Evolutionary conservation across 2,888 invertebrate genomes (phyloP).

Genomic region (Halictus quadricinctus): DNA sequence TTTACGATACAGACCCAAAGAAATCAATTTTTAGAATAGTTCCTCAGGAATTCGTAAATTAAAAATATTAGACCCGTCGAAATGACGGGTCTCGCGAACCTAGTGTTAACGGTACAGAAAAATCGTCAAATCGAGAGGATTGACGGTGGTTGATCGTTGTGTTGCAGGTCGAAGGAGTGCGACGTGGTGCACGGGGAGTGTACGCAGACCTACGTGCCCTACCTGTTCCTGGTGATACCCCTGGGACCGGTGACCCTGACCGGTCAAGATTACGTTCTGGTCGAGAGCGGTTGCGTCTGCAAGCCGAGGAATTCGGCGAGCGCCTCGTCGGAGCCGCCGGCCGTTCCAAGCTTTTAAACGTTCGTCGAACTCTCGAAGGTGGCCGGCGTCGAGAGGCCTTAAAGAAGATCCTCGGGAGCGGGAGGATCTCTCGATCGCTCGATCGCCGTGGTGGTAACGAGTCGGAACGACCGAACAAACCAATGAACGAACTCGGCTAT

Average conservation of each 20-base stretch:
- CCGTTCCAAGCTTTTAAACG: conserved; percentile 76
- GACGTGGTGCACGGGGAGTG: conserved; percentile 95
- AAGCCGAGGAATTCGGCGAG: conserved; percentile 84
- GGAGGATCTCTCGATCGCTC: conserved; percentile 23
- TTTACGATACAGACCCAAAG: too few relatives aligned
- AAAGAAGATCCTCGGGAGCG: conserved; percentile 8
- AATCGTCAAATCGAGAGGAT: too few relatives aligned
- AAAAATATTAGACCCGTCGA: too few relatives aligned
- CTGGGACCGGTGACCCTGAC: conserved; percentile 95
- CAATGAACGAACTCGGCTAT: conserved; percentile 4
- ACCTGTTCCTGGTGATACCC: conserved; percentile 94
- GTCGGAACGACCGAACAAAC: neutral
- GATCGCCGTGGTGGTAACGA: conserved; percentile 15
- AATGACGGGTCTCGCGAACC: too few relatives aligned
- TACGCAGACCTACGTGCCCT: conserved; percentile 95
- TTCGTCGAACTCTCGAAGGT: conserved; percentile 51
- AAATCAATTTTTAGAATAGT: too few relatives aligned
- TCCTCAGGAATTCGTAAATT: too few relatives aligned
- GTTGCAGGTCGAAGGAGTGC: conserved; percentile 92
- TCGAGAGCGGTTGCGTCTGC: conserved; percentile 97
- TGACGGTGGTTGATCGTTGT: conserved; percentile 65
- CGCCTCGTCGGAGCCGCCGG: conserved; percentile 71
- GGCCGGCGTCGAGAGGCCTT: conserved; percentile 23
- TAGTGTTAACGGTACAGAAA: neutral
- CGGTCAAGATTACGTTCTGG: conserved; percentile 96